Conservation (phyloP, 2,888 invertebrate species). For the Nineta flava region DNA sequence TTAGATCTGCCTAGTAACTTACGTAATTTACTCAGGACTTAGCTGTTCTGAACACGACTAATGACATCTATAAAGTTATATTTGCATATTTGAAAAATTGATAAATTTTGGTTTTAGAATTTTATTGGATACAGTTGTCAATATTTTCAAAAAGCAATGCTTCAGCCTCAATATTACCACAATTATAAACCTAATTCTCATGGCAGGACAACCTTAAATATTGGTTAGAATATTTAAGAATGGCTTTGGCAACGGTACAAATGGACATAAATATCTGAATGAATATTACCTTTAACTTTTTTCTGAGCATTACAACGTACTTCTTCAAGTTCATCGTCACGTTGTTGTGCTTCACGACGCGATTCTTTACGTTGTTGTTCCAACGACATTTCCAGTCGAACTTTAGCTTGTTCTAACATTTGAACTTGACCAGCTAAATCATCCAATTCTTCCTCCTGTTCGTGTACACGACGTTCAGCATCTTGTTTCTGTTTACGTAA, state of each 20-base stretch:
- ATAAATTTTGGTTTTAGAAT: too few species aligned
- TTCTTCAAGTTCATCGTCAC: constrained; percentile 90
- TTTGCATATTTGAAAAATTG: too few species aligned
- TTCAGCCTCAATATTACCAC: too few species aligned
- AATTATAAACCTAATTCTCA: too few species aligned
- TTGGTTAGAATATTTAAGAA: neutral
- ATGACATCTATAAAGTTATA: too few species aligned
- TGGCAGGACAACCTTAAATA: neutral
- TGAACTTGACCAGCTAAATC: constrained; percentile 71
- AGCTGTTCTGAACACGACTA: too few species aligned
- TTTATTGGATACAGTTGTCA: neutral
- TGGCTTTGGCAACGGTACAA: too few species aligned
- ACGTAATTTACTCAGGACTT: too few species aligned
- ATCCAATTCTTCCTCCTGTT: constrained; percentile 90
- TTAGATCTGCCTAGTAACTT: too few species aligned
- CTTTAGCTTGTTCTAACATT: constrained; percentile 81
- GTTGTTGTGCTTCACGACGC: constrained; percentile 71
- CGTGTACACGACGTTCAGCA: constrained; percentile 66
- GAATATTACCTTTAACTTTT: constrained; percentile 60
- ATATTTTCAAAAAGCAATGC: too few species aligned
- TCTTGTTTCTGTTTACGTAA: constrained; percentile 75
- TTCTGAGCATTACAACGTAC: constrained; percentile 78
- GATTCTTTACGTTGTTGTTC: constrained; percentile 87
- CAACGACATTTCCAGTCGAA: constrained; percentile 83
- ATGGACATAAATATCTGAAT: neutral